Conservation (phyloP, 2,888 invertebrate genomes). For the Monochamus alternatus region DNA sequence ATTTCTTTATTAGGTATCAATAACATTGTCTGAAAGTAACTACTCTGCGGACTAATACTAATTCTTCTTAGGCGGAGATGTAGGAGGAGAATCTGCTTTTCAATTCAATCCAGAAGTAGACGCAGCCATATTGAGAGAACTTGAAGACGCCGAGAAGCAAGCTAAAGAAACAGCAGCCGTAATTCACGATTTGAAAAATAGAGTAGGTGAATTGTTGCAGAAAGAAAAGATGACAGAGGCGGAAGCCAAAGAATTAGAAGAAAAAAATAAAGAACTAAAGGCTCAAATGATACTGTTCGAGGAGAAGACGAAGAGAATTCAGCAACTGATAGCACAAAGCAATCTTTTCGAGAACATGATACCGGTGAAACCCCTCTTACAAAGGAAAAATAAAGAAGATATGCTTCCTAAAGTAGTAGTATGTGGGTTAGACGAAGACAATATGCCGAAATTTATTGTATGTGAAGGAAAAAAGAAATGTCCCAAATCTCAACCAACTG, state of each 20-base stretch:
- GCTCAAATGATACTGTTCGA: slow-evolving; percentile 78
- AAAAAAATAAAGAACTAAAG: slow-evolving; percentile 75
- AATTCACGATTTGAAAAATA: slow-evolving; percentile 68
- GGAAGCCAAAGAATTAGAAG: slow-evolving; percentile 74
- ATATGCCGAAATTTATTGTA: slow-evolving; percentile 74
- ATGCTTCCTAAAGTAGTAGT: slow-evolving; percentile 73
- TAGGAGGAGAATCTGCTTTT: slow-evolving; percentile 52
- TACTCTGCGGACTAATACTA: too few species aligned
- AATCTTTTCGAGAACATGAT: slow-evolving; percentile 67
- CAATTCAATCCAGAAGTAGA: slow-evolving; percentile 61
- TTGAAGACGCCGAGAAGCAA: slow-evolving; percentile 71
- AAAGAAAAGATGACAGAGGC: slow-evolving; percentile 75
- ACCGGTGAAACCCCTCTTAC: slow-evolving; percentile 56
- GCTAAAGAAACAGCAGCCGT: slow-evolving; percentile 71
- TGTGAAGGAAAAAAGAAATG: slow-evolving; percentile 67
- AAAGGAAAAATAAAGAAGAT: slow-evolving; percentile 62
- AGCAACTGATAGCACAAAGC: slow-evolving; percentile 70
- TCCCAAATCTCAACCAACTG: slow-evolving; percentile 12
- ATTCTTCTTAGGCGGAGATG: slow-evolving; percentile 32
- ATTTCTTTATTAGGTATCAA: too few species aligned
- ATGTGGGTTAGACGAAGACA: slow-evolving; percentile 72
- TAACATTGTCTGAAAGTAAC: too few species aligned
- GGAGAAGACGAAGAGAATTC: slow-evolving; percentile 75
- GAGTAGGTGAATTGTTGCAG: slow-evolving; percentile 70
- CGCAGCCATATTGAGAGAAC: slow-evolving; percentile 67